Conservation (phyloP, 2,797 vertebrate species). For the Corythornis leucogaster region DNA sequence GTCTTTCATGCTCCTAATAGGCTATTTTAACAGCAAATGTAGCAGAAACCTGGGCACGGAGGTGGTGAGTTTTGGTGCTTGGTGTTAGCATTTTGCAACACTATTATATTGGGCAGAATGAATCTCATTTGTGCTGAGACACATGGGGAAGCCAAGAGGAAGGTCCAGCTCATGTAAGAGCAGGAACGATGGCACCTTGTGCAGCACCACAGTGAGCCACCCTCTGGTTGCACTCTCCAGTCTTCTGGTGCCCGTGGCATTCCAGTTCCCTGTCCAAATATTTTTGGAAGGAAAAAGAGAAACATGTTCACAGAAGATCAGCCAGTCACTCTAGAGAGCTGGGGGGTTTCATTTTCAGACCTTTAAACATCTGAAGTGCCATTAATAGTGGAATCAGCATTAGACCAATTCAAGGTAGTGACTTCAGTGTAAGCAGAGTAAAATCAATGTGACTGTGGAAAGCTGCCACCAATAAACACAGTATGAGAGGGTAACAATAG, state of each 20-base stretch:
- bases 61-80: background rate
- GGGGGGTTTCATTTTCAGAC: background rate
- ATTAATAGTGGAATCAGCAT: background rate
- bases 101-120: rapidly evolving
- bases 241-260: rapidly evolving
- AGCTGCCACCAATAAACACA: background rate
- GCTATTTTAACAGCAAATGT: background rate
- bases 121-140: background rate
- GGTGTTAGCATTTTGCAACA: background rate
- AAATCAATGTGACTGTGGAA: background rate
- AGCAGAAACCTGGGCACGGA: background rate
- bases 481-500: background rate
- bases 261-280: background rate
- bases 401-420: background rate
- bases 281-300: background rate
- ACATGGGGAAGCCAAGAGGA: background rate
- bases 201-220: background rate
- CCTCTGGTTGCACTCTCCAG: background rate
- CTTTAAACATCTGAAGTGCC: background rate
- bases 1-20: background rate
- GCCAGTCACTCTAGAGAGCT: background rate
- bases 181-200: rapidly evolving
- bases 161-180: background rate
- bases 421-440: background rate
- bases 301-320: background rate